Percentiles rank a stretch among this genome's conserved stretches.
phyloP scores from a whole-genome alignment of 2,888 invertebrate species.

The Nomada ruficornis region DNA sequence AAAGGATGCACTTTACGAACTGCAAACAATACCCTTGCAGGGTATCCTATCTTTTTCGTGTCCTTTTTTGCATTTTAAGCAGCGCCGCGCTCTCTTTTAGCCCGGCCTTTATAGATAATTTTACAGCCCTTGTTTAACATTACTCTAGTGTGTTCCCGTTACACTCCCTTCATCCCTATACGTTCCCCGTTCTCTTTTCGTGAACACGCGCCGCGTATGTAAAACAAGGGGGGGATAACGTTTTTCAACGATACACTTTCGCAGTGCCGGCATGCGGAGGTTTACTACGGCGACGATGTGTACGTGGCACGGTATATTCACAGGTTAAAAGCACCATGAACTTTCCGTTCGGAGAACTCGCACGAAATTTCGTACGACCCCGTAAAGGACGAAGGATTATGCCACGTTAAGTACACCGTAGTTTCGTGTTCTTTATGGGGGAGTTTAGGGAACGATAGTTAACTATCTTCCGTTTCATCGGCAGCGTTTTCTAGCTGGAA shows the following conservation, averaged over 20 bases:
- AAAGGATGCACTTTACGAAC: neutral
- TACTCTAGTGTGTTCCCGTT: neutral
- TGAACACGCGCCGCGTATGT: constrained; percentile 15
- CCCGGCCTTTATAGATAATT: constrained; percentile 38
- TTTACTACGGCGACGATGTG: neutral
- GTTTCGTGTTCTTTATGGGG: neutral
- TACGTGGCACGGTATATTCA: constrained; percentile 35
- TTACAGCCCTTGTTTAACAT: constrained; percentile 35
- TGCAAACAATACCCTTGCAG: constrained; percentile 8
- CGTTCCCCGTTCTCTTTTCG: neutral
- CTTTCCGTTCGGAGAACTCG: constrained; percentile 33
- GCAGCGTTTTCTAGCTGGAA: constrained; percentile 11
- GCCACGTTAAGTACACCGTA: constrained; percentile 17
- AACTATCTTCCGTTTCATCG: neutral
- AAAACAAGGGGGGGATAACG: constrained; percentile 11
- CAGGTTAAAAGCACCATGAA: constrained; percentile 39
- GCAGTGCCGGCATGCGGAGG: neutral
- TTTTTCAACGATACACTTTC: constrained; percentile 12
- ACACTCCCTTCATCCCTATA: neutral
- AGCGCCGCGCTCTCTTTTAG: neutral
- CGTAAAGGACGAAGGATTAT: constrained; percentile 43
- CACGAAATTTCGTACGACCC: constrained; percentile 50
- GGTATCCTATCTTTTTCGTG: neutral
- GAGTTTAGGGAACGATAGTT: constrained; percentile 24
- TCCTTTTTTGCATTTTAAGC: constrained; percentile 35